These are phyloP conservation scores for Drosophila orena DNA, from an alignment of 1,140 invertebrate genomes.

Conservation along the genomic window DNA sequence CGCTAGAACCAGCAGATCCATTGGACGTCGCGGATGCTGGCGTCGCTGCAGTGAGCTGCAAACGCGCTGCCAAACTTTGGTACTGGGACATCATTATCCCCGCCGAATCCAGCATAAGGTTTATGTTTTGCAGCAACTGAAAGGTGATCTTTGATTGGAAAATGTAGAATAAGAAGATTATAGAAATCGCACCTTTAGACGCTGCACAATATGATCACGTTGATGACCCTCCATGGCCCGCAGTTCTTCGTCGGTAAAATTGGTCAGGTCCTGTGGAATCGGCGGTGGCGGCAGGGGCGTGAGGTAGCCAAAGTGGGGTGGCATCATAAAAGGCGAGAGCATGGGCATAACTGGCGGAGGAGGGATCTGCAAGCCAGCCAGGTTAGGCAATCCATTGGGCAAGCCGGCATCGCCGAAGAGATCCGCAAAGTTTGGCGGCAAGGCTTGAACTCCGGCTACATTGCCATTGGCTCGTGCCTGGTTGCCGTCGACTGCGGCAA, in stretches of 20 bases:
- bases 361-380: slow-evolving; percentile 28
- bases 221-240: slow-evolving; percentile 94
- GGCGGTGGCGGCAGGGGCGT: slow-evolving; percentile 89
- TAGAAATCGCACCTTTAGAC: slow-evolving; percentile 88
- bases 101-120: slow-evolving; percentile 94
- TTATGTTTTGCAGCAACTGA: slow-evolving; percentile 90
- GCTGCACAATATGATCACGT: slow-evolving; percentile 94
- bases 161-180: neutral
- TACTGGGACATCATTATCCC: slow-evolving; percentile 96
- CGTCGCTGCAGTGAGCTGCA: slow-evolving; percentile 39
- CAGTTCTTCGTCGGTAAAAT: slow-evolving; percentile 93
- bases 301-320: slow-evolving; percentile 87
- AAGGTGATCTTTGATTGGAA: neutral
- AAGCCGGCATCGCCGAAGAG: slow-evolving; percentile 57
- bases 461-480: slow-evolving; percentile 26
- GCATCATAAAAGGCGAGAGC: slow-evolving; percentile 86
- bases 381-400: slow-evolving; percentile 47
- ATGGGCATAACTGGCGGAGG: slow-evolving; percentile 63
- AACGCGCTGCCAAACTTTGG: slow-evolving; percentile 86
- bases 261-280: slow-evolving; percentile 90
- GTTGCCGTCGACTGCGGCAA: slow-evolving; percentile 11
- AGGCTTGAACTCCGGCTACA: slow-evolving; percentile 14
- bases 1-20: slow-evolving; percentile 8
- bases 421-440: slow-evolving; percentile 53
- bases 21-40: slow-evolving; percentile 12